Percentiles rank a stretch among this genome's conserved stretches.
These are phyloP conservation scores for Emydocephalus ijimae DNA, from an alignment of 2,113 vertebrate species.

Conservation along the genomic window DNA sequence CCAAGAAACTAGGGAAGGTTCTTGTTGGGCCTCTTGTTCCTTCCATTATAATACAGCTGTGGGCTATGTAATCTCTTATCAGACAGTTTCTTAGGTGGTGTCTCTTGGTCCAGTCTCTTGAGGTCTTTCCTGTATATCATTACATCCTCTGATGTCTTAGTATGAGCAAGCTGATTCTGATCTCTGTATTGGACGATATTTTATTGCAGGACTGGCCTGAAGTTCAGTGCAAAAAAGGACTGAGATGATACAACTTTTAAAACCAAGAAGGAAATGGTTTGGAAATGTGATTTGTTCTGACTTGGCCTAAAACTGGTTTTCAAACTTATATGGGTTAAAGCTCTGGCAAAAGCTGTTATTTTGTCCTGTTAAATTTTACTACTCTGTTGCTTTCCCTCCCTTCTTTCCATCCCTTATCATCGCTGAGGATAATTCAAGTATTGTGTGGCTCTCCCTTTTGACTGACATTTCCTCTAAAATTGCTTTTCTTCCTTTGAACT, in stretches of 20 bases:
- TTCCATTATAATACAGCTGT: background rate
- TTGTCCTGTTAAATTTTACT: background rate
- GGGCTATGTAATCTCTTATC: background rate
- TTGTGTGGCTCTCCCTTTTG: background rate
- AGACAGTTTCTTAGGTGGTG: background rate
- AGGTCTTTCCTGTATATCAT: background rate
- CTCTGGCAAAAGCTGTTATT: background rate
- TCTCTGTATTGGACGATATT: background rate
- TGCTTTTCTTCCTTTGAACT: background rate
- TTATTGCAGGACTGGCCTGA: background rate
- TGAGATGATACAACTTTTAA: background rate
- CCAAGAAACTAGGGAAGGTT: background rate
- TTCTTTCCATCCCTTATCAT: background rate
- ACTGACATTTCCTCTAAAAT: background rate
- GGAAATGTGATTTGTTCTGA: background rate
- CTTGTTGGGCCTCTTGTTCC: background rate
- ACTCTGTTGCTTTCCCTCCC: background rate
- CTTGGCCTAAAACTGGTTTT: background rate
- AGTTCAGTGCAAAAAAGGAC: background rate
- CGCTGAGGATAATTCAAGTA: background rate
- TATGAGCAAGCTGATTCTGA: background rate
- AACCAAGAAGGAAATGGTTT: background rate
- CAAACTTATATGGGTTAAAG: background rate
- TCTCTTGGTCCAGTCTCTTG: background rate
- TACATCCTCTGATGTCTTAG: background rate